phyloP scores from a whole-genome alignment of 2,888 invertebrate species.

The Junonia oenone region DNA sequence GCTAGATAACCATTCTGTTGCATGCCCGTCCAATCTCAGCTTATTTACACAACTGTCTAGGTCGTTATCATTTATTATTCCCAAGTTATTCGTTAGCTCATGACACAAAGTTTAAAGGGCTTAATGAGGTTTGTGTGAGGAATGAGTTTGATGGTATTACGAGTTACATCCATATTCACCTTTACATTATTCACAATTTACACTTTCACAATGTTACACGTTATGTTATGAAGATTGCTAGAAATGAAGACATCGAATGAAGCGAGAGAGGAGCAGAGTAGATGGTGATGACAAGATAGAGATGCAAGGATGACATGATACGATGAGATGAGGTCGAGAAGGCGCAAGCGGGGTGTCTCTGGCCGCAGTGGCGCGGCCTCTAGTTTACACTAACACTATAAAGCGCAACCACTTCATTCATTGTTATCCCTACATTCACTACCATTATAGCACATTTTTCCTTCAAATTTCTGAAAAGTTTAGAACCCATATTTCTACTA shows the following conservation, averaged over 20 bases:
- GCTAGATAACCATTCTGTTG: constrained; percentile 46
- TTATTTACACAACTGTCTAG: constrained; percentile 61
- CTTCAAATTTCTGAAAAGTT: not conserved
- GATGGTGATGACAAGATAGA: constrained; percentile 23
- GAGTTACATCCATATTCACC: not conserved
- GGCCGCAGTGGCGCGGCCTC: constrained; percentile 1
- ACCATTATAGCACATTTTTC: not conserved
- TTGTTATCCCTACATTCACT: not conserved
- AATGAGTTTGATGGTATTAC: not conserved
- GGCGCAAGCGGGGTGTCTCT: constrained; percentile 31
- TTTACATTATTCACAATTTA: constrained; percentile 2
- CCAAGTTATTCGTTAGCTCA: not conserved
- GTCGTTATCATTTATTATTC: not conserved
- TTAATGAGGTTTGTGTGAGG: not conserved
- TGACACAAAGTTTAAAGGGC: constrained; percentile 2
- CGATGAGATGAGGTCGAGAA: constrained; percentile 39
- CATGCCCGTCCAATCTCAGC: constrained; percentile 75
- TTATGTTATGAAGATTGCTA: constrained; percentile 13
- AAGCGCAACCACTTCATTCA: constrained; percentile 1
- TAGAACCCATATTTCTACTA: constrained; percentile 27
- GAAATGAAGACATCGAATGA: constrained; percentile 46
- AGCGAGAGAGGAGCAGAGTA: constrained; percentile 38
- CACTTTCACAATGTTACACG: not conserved
- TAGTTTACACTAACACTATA: constrained; percentile 10
- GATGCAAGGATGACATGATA: constrained; percentile 36